phyloP scores from a whole-genome alignment of 2,113 vertebrate genomes.

The Coregonus clupeaformis region DNA sequence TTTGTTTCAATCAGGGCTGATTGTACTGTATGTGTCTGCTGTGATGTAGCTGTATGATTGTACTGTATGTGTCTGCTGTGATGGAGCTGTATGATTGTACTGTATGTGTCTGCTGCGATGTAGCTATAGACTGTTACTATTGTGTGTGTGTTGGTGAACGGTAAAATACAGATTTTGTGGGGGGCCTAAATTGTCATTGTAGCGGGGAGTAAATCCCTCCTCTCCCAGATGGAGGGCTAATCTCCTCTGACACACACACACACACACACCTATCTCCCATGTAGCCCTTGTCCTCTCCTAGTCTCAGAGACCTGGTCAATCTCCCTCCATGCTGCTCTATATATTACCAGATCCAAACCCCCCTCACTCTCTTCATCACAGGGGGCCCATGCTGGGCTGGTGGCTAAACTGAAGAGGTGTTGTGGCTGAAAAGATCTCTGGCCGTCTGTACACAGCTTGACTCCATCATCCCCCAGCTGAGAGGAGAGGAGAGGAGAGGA shows the following conservation, averaged over 20 bases:
- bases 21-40: slow-evolving; percentile 1
- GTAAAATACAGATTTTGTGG: not conserved
- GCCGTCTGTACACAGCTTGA: not conserved
- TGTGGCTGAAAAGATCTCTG: not conserved
- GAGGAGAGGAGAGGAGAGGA: slow-evolving; percentile 18
- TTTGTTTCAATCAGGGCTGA: not conserved
- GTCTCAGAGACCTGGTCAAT: not conserved
- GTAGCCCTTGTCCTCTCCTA: not conserved
- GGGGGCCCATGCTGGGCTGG: no score
- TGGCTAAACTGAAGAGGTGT: not conserved
- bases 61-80: not conserved
- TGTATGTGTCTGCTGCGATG: not conserved
- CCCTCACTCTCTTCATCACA: not conserved
- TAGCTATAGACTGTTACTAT: not conserved
- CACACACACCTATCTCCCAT: slow-evolving; percentile 1
- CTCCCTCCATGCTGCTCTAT: not conserved
- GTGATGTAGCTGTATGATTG: not conserved
- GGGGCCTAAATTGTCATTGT: not conserved
- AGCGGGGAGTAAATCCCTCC: not conserved
- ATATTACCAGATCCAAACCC: not conserved
- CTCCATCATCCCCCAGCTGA: not conserved
- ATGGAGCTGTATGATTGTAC: not conserved
- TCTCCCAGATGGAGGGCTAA: no score
- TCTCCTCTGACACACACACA: not conserved
- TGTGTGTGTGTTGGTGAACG: no score